Conservation (phyloP, 2,888 invertebrate genomes). For the Byasa hedistus region DNA sequence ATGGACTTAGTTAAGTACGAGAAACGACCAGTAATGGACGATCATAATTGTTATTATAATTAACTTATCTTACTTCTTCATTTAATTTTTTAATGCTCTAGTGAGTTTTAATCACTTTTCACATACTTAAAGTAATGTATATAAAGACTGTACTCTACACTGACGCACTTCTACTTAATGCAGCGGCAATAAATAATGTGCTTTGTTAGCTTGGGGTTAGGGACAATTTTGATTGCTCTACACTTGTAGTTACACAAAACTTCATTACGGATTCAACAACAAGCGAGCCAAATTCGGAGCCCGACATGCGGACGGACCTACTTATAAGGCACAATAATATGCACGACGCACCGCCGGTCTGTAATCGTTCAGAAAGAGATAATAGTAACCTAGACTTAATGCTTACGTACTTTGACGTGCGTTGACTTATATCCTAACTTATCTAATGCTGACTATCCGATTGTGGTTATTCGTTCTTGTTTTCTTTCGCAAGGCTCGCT, state of each 20-base stretch:
- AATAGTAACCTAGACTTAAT: slow-evolving; percentile 19
- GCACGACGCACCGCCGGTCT: neutral
- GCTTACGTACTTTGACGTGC: slow-evolving; percentile 15
- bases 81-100: neutral
- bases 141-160: neutral
- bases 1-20: too few species aligned
- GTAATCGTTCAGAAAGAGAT: slow-evolving; percentile 14
- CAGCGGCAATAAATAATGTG: slow-evolving; percentile 29
- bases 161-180: neutral
- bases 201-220: slow-evolving; percentile 39
- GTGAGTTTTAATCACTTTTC: neutral
- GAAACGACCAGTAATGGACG: too few species aligned
- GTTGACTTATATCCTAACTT: slow-evolving; percentile 12
- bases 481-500: too few species aligned
- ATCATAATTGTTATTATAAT: too few species aligned
- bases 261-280: slow-evolving; percentile 37
- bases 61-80: too few species aligned
- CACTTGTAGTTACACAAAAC: slow-evolving; percentile 41
- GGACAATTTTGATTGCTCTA: slow-evolving; percentile 34
- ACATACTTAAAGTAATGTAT: neutral
- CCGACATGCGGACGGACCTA: slow-evolving; percentile 34
- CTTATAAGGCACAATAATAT: slow-evolving; percentile 3
- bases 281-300: slow-evolving; percentile 51
- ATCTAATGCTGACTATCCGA: slow-evolving; percentile 2
- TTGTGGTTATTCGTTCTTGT: neutral